Base-by-base conservation (phyloP, 2,888 invertebrate species). In the Orthonychiurus folsomi region DNA sequence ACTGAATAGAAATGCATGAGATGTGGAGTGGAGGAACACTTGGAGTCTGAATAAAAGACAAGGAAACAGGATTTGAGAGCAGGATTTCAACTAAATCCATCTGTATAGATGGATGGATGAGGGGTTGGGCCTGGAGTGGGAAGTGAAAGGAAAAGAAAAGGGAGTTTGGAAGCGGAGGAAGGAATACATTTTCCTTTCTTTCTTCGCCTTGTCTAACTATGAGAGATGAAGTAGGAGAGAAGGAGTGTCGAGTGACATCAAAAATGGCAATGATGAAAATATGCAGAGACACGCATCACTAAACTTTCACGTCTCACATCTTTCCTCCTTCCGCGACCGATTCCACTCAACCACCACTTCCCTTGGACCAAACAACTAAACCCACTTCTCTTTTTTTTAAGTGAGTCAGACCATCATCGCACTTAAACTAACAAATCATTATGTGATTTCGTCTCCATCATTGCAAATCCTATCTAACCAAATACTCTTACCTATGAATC, bases 191-290 rank as follows among this genome's bases (percentile, higher is more conserved):
- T 37, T 15, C 37, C 37, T 15, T 5, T 37, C 37, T 15, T 5
- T 37, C 9, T 37, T n/a, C 24, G 20, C 20, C 27, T 27, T 28
- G 28, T 12, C 20, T 25, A 24, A n/a, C 20, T 20, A 55, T 24
- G 26, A 26, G 24, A 12, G 26, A 23, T 12, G 24, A 55, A 20
- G 26, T 25, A n/a, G 18, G 25, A 15, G 20, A 3, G 57, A 20
- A 21, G 28, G 47, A 20, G 27, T 52, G 59, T 25, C 52, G 59
- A 56, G 47, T 27, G 61, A 56, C 61, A 61, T 56, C 56, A 61
- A 61, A 61, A 55, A 55, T 56, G 50, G 50, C 50, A 65, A 63
- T 65, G 63, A 63, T 60, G 63, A 63, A 63, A 65, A 65, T 63
- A 65, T 65, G 65, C 63, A 61, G 56, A 59, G 63, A 61, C 65